These are phyloP conservation scores for Corythornis vintsioides DNA, from an alignment of 2,113 vertebrate genomes.

Conservation along the genomic window DNA sequence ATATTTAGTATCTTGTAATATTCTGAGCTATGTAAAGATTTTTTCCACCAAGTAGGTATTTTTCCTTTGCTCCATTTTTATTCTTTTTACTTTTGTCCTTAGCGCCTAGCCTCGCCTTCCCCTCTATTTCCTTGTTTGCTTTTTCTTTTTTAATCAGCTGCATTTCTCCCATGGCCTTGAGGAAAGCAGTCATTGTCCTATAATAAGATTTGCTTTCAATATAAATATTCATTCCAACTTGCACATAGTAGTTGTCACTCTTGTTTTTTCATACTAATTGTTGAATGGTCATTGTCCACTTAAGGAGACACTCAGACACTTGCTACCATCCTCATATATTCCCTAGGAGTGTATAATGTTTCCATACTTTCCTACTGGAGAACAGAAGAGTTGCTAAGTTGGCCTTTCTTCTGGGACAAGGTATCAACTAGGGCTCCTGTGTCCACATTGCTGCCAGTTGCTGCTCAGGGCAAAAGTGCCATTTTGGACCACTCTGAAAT, in stretches of 20 bases:
- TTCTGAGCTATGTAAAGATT: not conserved
- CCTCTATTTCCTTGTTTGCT: not conserved
- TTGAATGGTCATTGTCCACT: not conserved
- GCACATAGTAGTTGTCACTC: not conserved
- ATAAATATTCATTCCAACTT: not conserved
- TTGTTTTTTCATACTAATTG: not conserved
- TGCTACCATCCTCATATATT: not conserved
- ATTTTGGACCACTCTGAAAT: not conserved
- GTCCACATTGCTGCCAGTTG: rapidly evolving
- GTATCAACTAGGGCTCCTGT: rapidly evolving
- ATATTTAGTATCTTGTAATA: not conserved
- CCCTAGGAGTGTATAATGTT: not conserved
- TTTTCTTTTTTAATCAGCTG: not conserved
- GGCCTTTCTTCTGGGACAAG: not conserved
- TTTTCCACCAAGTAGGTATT: not conserved
- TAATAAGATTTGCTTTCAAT: not conserved
- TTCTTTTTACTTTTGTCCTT: not conserved
- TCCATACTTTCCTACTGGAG: not conserved
- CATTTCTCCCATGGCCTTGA: not conserved
- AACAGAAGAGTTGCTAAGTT: not conserved
- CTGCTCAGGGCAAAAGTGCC: not conserved
- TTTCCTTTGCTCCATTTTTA: not conserved
- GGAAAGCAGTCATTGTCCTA: not conserved
- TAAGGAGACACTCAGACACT: not conserved
- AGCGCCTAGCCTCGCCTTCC: not conserved